A percentile compares a stretch with the other conserved stretches of the same genome.
Evolutionary conservation across 2,888 invertebrate genomes (phyloP).

Genomic region (Aquatica leii): DNA sequence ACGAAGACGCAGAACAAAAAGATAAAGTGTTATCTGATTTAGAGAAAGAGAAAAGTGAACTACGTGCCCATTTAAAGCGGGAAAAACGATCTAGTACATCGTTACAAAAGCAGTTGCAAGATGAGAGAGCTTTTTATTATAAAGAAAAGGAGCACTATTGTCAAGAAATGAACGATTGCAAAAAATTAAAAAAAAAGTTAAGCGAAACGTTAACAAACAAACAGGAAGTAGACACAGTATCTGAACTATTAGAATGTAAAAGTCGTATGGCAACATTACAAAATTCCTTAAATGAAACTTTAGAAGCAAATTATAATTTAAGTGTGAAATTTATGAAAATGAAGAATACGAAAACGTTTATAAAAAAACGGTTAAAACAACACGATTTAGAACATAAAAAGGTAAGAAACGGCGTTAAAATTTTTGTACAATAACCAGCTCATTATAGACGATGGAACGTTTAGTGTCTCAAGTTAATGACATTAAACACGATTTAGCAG

Average conservation of each 20-base stretch:
- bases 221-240: slow-evolving; percentile 46
- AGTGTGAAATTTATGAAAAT: slow-evolving; percentile 60
- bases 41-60: slow-evolving; percentile 64
- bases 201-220: slow-evolving; percentile 49
- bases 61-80: slow-evolving; percentile 62
- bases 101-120: slow-evolving; percentile 64
- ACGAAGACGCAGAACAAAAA: slow-evolving; percentile 61
- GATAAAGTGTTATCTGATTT: slow-evolving; percentile 62
- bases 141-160: slow-evolving; percentile 65
- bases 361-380: slow-evolving; percentile 53
- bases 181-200: slow-evolving; percentile 51
- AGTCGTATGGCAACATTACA: slow-evolving; percentile 57
- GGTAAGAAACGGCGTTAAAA: slow-evolving; percentile 37
- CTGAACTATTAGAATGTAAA: slow-evolving; percentile 52
- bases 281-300: slow-evolving; percentile 54
- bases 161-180: slow-evolving; percentile 61
- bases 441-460: slow-evolving; percentile 51
- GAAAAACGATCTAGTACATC: slow-evolving; percentile 61
- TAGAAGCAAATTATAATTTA: slow-evolving; percentile 60
- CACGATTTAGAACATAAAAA: slow-evolving; percentile 53
- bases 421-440: background rate
- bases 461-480: slow-evolving; percentile 53
- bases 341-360: slow-evolving; percentile 57
- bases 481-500: slow-evolving; percentile 51
- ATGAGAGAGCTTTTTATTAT: slow-evolving; percentile 65